phyloP scores from a whole-genome alignment of 2,113 vertebrate species.

The Pterocles orientalis region DNA sequence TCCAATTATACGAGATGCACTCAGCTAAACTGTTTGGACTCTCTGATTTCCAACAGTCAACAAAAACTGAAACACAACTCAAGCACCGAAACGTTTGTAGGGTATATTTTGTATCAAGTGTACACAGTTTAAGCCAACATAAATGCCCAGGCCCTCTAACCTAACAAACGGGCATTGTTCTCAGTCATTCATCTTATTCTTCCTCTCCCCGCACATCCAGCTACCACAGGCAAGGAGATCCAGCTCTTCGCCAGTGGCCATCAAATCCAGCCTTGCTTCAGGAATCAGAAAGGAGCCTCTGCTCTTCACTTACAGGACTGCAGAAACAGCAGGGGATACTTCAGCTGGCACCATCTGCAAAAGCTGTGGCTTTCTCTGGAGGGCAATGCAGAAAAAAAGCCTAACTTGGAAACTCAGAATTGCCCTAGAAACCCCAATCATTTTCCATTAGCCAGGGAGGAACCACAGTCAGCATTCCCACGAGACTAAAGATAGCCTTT shows the following conservation, averaged over 20 bases:
- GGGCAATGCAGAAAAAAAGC: background rate
- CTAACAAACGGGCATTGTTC: background rate
- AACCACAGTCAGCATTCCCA: background rate
- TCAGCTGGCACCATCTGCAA: background rate
- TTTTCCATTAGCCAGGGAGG: background rate
- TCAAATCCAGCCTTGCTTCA: background rate
- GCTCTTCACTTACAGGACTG: background rate
- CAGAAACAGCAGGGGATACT: background rate
- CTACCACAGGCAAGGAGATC: background rate
- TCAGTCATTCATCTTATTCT: background rate
- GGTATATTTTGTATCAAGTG: background rate
- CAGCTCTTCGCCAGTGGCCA: background rate
- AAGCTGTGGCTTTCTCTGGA: background rate
- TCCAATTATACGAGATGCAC: background rate
- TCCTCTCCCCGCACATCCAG: background rate
- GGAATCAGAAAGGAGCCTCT: background rate
- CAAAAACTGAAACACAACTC: background rate
- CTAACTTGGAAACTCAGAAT: background rate
- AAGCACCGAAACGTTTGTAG: background rate
- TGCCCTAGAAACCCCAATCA: slow-evolving; percentile 11
- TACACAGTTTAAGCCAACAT: background rate
- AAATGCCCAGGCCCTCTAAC: background rate
- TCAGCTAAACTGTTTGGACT: background rate
- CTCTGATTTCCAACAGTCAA: background rate
- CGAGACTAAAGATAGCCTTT: background rate